Evolutionary conservation across 2,797 vertebrate genomes (phyloP).

Genomic region (Pseudocheirus occidentalis): DNA sequence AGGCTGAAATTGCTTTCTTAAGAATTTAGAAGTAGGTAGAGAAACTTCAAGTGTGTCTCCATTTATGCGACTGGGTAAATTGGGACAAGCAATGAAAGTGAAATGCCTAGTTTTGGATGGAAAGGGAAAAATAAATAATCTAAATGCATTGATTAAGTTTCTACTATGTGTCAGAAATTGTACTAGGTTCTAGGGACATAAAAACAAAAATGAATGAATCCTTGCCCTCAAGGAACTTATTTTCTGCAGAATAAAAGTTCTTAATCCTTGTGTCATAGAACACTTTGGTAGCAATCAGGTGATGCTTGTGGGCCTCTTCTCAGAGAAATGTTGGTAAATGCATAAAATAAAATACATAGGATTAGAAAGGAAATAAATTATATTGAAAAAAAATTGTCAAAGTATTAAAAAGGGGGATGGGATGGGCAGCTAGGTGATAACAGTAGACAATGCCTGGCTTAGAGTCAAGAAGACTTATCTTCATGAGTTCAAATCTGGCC

Average conservation of each 20-base stretch:
- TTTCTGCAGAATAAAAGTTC: neutral
- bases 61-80: neutral
- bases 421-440: neutral
- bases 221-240: neutral
- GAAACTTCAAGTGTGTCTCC: neutral
- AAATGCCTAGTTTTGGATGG: neutral
- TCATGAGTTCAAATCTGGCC: too few relatives aligned
- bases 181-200: neutral
- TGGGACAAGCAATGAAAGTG: neutral
- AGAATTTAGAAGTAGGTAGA: neutral
- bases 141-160: neutral
- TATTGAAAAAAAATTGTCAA: neutral
- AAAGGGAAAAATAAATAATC: neutral
- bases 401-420: neutral
- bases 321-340: neutral
- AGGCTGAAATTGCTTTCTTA: neutral
- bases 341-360: neutral
- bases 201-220: neutral
- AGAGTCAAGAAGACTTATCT: neutral
- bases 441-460: neutral
- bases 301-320: neutral
- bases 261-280: neutral
- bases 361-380: neutral
- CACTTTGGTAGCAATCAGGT: neutral
- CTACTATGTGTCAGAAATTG: rapidly evolving